Conservation (phyloP, 1,140 invertebrate species). For the Apis florea region DNA sequence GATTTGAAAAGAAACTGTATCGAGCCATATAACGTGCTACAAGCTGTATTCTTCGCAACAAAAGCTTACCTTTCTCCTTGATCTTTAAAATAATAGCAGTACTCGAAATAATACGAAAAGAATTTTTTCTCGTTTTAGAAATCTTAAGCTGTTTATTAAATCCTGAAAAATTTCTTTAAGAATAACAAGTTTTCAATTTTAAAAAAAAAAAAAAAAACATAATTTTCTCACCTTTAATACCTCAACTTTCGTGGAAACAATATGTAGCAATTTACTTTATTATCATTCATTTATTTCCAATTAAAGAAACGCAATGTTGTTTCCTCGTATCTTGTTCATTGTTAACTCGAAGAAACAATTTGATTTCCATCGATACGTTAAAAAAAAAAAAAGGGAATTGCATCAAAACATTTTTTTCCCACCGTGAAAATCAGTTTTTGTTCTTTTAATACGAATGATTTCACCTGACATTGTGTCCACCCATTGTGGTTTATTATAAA, state of each 20-base stretch:
- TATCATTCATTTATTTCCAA: background rate
- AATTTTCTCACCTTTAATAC: background rate
- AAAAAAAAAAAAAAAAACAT: no score
- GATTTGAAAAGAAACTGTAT: background rate
- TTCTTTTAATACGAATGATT: background rate
- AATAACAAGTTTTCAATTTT: background rate
- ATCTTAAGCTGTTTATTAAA: background rate
- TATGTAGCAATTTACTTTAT: background rate
- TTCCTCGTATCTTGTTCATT: background rate
- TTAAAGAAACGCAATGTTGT: background rate
- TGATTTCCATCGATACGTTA: no score
- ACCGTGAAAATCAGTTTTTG: no score
- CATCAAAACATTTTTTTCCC: background rate
- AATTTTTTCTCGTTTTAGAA: background rate
- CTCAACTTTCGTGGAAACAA: background rate
- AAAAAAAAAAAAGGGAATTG: no score
- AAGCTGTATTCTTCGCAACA: background rate
- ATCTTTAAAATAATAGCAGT: conserved; percentile 2
- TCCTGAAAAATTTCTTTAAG: background rate
- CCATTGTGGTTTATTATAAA: background rate
- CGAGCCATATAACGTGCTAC: background rate
- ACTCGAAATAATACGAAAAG: background rate
- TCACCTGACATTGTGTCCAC: background rate
- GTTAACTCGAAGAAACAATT: background rate
- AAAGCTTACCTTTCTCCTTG: background rate